A percentile compares a stretch with the other conserved stretches of the same genome.
These are phyloP conservation scores for Vulpes ferrilata DNA, from an alignment of 2,113 vertebrate species.

Conservation along the genomic window DNA sequence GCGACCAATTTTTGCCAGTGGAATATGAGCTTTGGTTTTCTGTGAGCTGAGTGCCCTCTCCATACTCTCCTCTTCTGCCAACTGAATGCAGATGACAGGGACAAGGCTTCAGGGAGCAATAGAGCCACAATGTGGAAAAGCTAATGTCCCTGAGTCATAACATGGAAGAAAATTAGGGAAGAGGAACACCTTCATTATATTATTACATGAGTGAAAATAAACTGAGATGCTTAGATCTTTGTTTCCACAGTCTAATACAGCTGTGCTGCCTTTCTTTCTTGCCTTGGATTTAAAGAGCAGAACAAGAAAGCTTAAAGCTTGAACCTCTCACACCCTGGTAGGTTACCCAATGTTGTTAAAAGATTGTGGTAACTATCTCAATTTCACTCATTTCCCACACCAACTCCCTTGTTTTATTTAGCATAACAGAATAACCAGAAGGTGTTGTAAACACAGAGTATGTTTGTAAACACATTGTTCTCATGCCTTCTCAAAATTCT, in stretches of 20 bases:
- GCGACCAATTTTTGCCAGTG: not conserved
- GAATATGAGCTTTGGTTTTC: not conserved
- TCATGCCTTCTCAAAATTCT: slow-evolving; percentile 69
- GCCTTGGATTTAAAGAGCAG: not conserved
- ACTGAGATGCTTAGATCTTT: not conserved
- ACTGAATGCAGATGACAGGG: not conserved
- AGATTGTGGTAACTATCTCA: not conserved
- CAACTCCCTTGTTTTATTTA: slow-evolving; percentile 61
- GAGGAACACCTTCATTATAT: not conserved
- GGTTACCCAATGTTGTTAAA: not conserved
- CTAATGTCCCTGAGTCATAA: not conserved
- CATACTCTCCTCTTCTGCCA: not conserved
- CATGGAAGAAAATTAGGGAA: not conserved
- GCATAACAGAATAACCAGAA: slow-evolving; percentile 73
- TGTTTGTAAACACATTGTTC: slow-evolving; percentile 80
- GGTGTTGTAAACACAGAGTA: slow-evolving; percentile 73
- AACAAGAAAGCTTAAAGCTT: not conserved
- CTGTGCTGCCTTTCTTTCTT: not conserved
- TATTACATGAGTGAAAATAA: slow-evolving; percentile 24
- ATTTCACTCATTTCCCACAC: slow-evolving; percentile 34
- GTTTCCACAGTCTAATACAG: slow-evolving; percentile 3
- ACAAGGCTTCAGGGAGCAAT: not conserved
- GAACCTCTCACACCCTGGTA: not conserved
- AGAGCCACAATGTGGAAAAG: not conserved
- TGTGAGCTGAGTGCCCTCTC: not conserved